These are phyloP conservation scores for Acronicta leporina DNA, from an alignment of 2,888 invertebrate species.

Conservation along the genomic window DNA sequence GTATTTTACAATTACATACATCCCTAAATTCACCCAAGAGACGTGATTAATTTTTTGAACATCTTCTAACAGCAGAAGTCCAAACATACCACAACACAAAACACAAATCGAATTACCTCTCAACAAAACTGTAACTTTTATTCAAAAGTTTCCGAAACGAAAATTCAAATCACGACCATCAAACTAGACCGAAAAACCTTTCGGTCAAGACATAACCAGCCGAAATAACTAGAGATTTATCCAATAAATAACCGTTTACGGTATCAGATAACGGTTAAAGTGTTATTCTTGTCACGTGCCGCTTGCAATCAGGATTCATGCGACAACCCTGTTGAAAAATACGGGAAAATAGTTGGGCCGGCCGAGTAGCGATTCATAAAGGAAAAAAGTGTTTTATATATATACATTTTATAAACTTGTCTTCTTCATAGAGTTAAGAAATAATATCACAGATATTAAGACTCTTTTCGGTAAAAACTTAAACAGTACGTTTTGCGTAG, in stretches of 20 bases:
- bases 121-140: not conserved
- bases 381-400: not conserved
- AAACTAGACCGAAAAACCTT: conserved; percentile 17
- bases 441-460: too few species aligned
- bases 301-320: conserved; percentile 59
- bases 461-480: too few species aligned
- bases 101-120: not conserved
- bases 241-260: conserved; percentile 62
- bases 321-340: conserved; percentile 49
- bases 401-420: too few species aligned
- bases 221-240: conserved; percentile 60
- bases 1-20: too few species aligned
- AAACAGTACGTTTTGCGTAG: too few species aligned
- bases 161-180: conserved; percentile 5
- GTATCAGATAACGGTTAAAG: conserved; percentile 52
- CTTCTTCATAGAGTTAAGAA: too few species aligned
- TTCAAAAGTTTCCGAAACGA: not conserved
- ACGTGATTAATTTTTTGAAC: not conserved
- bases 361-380: not conserved
- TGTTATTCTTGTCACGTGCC: conserved; percentile 58
- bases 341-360: conserved; percentile 24
- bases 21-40: too few species aligned
- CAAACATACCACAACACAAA: not conserved
- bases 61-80: not conserved
- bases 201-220: conserved; percentile 46